Evolutionary conservation across 2,888 invertebrate species (phyloP).

Genomic region (Neoascia interrupta): DNA sequence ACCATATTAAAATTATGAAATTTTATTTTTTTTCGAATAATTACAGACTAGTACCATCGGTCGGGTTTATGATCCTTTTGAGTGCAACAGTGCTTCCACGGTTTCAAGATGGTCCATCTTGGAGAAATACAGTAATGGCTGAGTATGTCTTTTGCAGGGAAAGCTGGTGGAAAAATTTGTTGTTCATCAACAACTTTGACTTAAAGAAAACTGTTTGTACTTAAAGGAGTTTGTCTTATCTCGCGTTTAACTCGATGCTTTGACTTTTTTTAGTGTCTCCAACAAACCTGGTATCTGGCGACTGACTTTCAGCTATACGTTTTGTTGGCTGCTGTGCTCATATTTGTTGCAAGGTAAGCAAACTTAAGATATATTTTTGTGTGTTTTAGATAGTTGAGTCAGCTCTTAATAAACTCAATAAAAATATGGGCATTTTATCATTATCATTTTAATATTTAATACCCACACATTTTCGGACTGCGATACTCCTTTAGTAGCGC

Average conservation of each 20-base stretch:
- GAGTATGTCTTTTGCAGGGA: conserved; percentile 76
- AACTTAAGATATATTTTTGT: no score
- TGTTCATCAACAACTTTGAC: conserved; percentile 78
- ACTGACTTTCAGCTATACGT: conserved; percentile 77
- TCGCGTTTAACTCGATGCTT: no score
- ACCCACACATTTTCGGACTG: no score
- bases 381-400: no score
- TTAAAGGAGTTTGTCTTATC: not conserved
- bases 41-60: conserved; percentile 73
- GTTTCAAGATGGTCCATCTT: conserved; percentile 79
- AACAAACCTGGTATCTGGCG: conserved; percentile 77
- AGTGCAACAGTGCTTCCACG: conserved; percentile 77
- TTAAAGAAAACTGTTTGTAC: conserved; percentile 73
- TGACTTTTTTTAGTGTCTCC: conserved; percentile 74
- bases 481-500: no score
- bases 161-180: conserved; percentile 79
- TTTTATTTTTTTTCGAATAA: no score
- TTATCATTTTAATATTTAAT: no score
- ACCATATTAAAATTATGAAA: no score
- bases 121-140: conserved; percentile 75
- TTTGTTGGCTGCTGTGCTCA: conserved; percentile 72
- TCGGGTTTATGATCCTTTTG: conserved; percentile 73
- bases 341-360: conserved; percentile 74
- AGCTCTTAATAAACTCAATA: no score
- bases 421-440: no score